Percentiles rank a stretch among this genome's conserved stretches.
These are phyloP conservation scores for Dendrolimus kikuchii DNA, from an alignment of 1,140 invertebrate species.

Conservation along the genomic window DNA sequence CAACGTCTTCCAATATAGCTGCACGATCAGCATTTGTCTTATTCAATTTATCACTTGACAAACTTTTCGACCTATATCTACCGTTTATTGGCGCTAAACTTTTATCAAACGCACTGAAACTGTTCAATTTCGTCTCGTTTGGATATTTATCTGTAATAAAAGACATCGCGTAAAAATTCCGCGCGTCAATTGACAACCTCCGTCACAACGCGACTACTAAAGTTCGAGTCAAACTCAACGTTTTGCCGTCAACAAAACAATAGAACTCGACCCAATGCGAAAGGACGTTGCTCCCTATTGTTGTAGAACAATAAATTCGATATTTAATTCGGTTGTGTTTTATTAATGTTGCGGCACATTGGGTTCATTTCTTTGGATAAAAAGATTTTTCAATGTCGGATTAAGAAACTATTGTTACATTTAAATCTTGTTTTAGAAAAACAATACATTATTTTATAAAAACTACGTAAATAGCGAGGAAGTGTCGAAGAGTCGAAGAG, in stretches of 20 bases:
- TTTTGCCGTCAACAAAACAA: conserved; percentile 59
- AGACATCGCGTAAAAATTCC: conserved; percentile 55
- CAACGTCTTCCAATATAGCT: conserved; percentile 61
- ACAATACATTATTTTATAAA: too few species aligned
- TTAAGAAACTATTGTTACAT: conserved; percentile 16
- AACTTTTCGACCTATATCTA: conserved; percentile 58
- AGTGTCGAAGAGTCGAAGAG: too few species aligned
- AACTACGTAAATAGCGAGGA: too few species aligned
- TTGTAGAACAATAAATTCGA: conserved; percentile 17
- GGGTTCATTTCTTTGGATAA: too few species aligned
- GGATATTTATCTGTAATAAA: conserved; percentile 53
- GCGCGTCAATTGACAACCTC: conserved; percentile 51
- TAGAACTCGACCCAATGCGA: conserved; percentile 33
- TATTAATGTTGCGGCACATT: background rate
- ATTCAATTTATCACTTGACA: conserved; percentile 66
- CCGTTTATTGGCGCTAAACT: conserved; percentile 43
- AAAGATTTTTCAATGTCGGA: conserved; percentile 28
- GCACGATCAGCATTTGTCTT: conserved; percentile 54
- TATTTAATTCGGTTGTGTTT: conserved; percentile 31
- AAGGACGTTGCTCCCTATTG: conserved; percentile 27
- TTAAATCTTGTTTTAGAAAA: background rate
- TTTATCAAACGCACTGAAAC: conserved; percentile 59
- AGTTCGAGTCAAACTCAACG: conserved; percentile 32
- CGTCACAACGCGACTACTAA: conserved; percentile 44
- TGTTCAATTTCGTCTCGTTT: conserved; percentile 57